Conservation (phyloP, 2,797 vertebrate species). For the Oryzias sinensis region DNA sequence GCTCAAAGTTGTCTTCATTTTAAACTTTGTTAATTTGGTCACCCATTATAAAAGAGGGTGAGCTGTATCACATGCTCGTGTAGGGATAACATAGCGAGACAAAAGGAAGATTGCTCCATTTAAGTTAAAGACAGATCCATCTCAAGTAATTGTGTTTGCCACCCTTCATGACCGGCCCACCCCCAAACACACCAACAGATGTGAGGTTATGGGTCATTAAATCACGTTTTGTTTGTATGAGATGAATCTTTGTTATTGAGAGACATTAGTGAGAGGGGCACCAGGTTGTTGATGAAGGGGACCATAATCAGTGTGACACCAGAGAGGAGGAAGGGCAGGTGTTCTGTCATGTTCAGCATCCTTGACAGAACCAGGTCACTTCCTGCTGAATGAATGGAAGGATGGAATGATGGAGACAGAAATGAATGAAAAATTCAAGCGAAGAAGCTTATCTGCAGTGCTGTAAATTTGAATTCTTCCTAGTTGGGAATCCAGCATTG, state of each 20-base stretch:
- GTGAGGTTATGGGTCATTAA: constrained; percentile 69
- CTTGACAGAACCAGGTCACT: constrained; percentile 66
- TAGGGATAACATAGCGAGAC: constrained; percentile 52
- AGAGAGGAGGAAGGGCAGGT: constrained; percentile 50
- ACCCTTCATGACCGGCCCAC: constrained; percentile 40
- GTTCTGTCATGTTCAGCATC: constrained; percentile 56
- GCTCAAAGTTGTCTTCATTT: constrained; percentile 61
- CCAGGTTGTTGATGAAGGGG: constrained; percentile 58
- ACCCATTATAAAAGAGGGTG: constrained; percentile 34
- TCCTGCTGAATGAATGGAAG: constrained; percentile 32
- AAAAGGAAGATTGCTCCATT: constrained; percentile 49
- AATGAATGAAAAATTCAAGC: constrained; percentile 7
- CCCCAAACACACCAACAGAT: constrained; percentile 59
- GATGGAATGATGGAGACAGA: constrained; percentile 24
- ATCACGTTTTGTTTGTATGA: constrained; percentile 60
- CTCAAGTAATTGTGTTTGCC: constrained; percentile 65
- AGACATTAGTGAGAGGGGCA: constrained; percentile 54
- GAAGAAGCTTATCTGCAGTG: constrained; percentile 1
- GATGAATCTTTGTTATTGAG: constrained; percentile 53
- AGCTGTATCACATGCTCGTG: constrained; percentile 24
- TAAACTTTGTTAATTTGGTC: constrained; percentile 56
- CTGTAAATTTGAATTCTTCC: neutral
- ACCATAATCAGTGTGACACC: constrained; percentile 57
- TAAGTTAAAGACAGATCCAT: constrained; percentile 63
- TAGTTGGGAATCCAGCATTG: constrained; percentile 17